Base-by-base conservation (phyloP, 1,140 invertebrate species). In the Lysiphlebus fabarum region DNA sequence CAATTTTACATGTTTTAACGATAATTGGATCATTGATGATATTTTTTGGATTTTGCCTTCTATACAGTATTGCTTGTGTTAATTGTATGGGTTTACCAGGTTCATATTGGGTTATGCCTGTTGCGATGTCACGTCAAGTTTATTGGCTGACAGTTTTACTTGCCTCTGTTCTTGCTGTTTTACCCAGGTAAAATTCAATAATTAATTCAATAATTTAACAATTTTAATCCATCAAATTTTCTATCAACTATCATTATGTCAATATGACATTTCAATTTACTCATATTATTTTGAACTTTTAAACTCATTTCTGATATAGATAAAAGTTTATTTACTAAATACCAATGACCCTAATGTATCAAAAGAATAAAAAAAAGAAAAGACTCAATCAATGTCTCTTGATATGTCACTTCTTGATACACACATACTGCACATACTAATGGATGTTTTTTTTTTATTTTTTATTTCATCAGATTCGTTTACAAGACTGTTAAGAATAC, bases 41-140 rank as follows among this genome's bases (percentile, higher is more conserved):
- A 61, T 97, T 92, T 81, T 95, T 91, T 79, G 82, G 85, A 62
- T 92, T 96, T 80, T 90, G 90, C 60, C 75, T 95, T 49, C 75
- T 91, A 26, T 95, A 95, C 78, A 92, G 95, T 77, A 82, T 87
- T 4, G 72, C 90, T 61, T 92, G 90, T 70, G 82, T 89, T 41
- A 85, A 86, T 65, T 91, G 90, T 71, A 87, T 91, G 69, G 87
- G 87, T 47, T 77, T 95, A 57, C 88, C 90, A 33, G 90, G 87
- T 68, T 93, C 91, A 14, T 94, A 89, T 79, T 90, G 89, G 87
- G 90, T 96, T 17, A 89, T 95, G 76, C 87, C 90, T 72, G 84
- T 86, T 70, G 87, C 90, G 26, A 82, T 96, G 63, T 76, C 74
- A 40, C 86, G 89, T 58, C 83, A 86, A 5, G 80, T 85, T 9